phyloP scores from a whole-genome alignment of 2,797 vertebrate species.

The Holocentrus rufus region DNA sequence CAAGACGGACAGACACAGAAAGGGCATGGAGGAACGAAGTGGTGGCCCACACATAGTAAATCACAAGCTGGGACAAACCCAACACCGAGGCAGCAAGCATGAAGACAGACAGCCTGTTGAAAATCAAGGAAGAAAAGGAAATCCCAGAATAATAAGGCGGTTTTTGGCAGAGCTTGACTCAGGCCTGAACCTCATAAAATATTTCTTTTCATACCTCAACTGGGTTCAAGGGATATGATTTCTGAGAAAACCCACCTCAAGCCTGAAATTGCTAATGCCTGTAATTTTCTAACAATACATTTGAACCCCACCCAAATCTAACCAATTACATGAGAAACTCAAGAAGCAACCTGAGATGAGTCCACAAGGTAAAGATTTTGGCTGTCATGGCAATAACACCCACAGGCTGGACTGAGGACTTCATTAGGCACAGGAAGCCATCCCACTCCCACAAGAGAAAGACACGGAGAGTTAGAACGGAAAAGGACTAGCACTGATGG shows the following conservation, averaged over 20 bases:
- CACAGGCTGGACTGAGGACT: slow-evolving; percentile 30
- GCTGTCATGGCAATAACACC: slow-evolving; percentile 13
- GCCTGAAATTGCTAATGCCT: not conserved
- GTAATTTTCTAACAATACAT: not conserved
- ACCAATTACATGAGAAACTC: not conserved
- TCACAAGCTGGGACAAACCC: slow-evolving; percentile 56
- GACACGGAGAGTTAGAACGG: slow-evolving; percentile 54
- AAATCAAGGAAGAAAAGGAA: slow-evolving; percentile 51
- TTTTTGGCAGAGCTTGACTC: slow-evolving; percentile 10
- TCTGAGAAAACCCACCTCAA: slow-evolving; percentile 1
- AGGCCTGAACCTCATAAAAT: slow-evolving; percentile 14
- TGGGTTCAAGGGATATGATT: not conserved
- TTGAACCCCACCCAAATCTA: not conserved
- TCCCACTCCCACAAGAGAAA: slow-evolving; percentile 43
- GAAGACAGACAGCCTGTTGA: slow-evolving; percentile 44
- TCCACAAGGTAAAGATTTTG: not conserved
- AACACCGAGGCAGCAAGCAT: slow-evolving; percentile 62
- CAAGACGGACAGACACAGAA: slow-evolving; percentile 34
- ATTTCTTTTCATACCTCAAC: not conserved
- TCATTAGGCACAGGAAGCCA: slow-evolving; percentile 45
- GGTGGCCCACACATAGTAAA: slow-evolving; percentile 51
- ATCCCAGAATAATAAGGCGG: slow-evolving; percentile 36
- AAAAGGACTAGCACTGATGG: slow-evolving; percentile 60
- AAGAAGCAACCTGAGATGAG: not conserved
- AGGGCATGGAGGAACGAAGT: slow-evolving; percentile 37